These are phyloP conservation scores for Rhynchomys soricoides DNA, from an alignment of 2,113 vertebrate genomes.

Conservation along the genomic window DNA sequence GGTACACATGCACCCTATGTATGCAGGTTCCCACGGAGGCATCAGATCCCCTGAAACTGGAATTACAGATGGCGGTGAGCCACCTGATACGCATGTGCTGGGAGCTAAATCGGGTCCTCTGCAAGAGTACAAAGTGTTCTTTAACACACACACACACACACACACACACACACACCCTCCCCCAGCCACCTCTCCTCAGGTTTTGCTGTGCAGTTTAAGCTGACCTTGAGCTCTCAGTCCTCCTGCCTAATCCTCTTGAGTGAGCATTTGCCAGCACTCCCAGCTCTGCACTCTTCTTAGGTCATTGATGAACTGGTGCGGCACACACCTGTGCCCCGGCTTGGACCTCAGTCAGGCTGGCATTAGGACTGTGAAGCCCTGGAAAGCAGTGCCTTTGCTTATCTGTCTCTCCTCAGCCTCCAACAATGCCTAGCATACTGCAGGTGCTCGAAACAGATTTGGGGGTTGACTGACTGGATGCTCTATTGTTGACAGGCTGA, in stretches of 20 bases:
- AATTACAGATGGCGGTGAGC: background rate
- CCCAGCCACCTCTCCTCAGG: background rate
- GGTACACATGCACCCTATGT: background rate
- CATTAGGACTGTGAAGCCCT: background rate
- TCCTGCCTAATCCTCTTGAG: background rate
- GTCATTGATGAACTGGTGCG: background rate
- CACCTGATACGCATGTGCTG: background rate
- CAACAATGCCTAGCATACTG: background rate
- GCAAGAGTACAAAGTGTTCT: background rate
- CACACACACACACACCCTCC: too few species aligned
- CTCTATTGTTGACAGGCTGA: background rate
- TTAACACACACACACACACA: too few species aligned
- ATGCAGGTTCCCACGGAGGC: background rate
- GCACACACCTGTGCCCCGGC: background rate
- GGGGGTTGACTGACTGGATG: background rate
- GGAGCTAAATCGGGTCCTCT: background rate
- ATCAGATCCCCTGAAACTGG: background rate
- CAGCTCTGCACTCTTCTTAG: background rate
- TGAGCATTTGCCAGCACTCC: too few species aligned
- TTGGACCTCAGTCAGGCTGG: background rate
- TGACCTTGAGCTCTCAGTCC: too few species aligned
- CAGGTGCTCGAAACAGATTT: background rate
- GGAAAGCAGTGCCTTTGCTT: background rate
- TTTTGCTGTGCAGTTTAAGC: background rate
- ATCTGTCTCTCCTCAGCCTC: background rate